Evolutionary conservation across 2,797 vertebrate genomes (phyloP), one percentile per base, ranked within the genome.

Genomic region (Gambusia yucatana): DNA sequence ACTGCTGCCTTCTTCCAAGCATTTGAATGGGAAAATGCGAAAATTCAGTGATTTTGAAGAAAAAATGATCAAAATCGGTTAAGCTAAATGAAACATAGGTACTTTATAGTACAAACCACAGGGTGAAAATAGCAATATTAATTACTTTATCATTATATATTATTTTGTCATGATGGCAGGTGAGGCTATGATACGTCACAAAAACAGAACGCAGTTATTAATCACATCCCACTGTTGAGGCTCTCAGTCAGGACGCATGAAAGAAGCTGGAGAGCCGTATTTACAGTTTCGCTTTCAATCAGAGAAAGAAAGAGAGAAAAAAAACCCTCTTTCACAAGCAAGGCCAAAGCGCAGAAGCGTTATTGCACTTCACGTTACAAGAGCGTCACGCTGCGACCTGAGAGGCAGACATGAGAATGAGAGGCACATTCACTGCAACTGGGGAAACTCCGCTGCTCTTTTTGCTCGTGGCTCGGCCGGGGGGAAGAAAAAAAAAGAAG

Each of bases 381-480:
- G 79, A 76, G 75, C 36, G 25, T 77, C 73, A 61, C 10, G 10
- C 73, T 36, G 33, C 4, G 39, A 55, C 71, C 57, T 13, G 65
- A 81, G 77, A 88, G 75, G 75, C 79, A 41, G 63, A 55, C 67
- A 33, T 1, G 1, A 33, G 33, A 33, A 33, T 33, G 33, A 33
- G 33, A 33, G n/a, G 73, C 65, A 48, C 70, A 65, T 85, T 80
- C 80, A 55, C 76, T 61, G 74, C 76, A 82, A 88, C 82, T 74
- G 67, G 89, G 73, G 59, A 48, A 50, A 55, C 65, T 78, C 71
- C 1, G 2, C 75, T 50, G 82, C 77, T 86, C 78, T 87, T 79
- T 57, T 79, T 77, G 77, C 85, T 86, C 84, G 47, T 65, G 73
- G 81, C 75, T 73, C 55, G 25, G 72, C 73, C 73, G 50, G 22